These are phyloP conservation scores for Hesperia comma DNA, from an alignment of 2,888 invertebrate species.

Conservation along the genomic window DNA sequence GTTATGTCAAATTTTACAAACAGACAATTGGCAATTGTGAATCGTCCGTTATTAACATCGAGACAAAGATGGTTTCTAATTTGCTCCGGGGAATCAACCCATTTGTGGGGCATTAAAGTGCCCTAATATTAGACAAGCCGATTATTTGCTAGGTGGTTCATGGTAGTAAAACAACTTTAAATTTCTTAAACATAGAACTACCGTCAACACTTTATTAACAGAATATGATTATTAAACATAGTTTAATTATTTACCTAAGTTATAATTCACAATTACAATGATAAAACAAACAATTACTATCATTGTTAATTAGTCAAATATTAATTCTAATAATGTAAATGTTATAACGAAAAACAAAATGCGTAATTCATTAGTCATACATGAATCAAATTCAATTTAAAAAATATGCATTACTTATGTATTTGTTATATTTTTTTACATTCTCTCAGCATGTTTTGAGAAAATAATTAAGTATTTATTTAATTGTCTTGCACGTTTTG, in stretches of 20 bases:
- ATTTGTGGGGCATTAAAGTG: too few relatives aligned
- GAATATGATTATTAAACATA: slow-evolving; percentile 38
- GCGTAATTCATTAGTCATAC: slow-evolving; percentile 54
- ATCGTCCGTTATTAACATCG: too few relatives aligned
- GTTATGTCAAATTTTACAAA: too few relatives aligned
- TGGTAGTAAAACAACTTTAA: background rate
- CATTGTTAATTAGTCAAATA: slow-evolving; percentile 41
- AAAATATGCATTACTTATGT: slow-evolving; percentile 52
- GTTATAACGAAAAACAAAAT: slow-evolving; percentile 55
- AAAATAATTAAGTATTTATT: slow-evolving; percentile 54
- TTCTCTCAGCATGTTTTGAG: slow-evolving; percentile 57
- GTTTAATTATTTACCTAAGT: slow-evolving; percentile 40
- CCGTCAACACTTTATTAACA: slow-evolving; percentile 42
- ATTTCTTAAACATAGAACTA: slow-evolving; percentile 37
- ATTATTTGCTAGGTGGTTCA: too few relatives aligned
- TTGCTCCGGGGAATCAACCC: too few relatives aligned
- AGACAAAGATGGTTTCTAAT: too few relatives aligned
- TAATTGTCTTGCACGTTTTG: slow-evolving; percentile 56
- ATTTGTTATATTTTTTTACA: slow-evolving; percentile 53
- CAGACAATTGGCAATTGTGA: too few relatives aligned
- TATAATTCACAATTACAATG: slow-evolving; percentile 58
- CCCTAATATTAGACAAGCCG: too few relatives aligned
- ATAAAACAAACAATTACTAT: slow-evolving; percentile 57
- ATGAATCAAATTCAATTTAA: slow-evolving; percentile 44
- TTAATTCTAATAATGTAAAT: slow-evolving; percentile 36